Conservation (phyloP, 1,140 invertebrate genomes). For the Drosophila takahashii region DNA sequence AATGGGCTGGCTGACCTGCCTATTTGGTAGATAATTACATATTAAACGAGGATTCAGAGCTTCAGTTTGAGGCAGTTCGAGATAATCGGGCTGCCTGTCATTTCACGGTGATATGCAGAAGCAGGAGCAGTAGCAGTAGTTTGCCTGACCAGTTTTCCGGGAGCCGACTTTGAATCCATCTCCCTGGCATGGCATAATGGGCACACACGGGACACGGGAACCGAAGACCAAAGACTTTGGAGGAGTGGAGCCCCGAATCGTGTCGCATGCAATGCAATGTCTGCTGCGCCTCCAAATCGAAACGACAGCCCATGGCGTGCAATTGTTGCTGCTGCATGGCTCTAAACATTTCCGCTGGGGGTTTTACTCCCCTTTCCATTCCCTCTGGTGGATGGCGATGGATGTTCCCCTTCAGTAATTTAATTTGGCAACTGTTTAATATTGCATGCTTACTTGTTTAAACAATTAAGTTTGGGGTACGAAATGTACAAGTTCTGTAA, state of each 20-base stretch:
- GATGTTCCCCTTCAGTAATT: slow-evolving; percentile 40
- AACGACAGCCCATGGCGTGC: slow-evolving; percentile 57
- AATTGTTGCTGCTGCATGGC: slow-evolving; percentile 35
- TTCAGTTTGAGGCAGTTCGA: slow-evolving; percentile 36
- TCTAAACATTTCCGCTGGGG: slow-evolving; percentile 63
- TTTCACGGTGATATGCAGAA: slow-evolving; percentile 29
- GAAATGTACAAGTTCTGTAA: neutral
- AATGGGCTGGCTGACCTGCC: slow-evolving; percentile 42
- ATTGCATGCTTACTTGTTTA: slow-evolving; percentile 9
- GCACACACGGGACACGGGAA: slow-evolving; percentile 56
- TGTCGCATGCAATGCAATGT: slow-evolving; percentile 65
- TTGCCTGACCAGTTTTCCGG: slow-evolving; percentile 41
- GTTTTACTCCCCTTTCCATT: neutral
- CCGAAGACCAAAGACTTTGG: neutral
- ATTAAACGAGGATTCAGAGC: slow-evolving; percentile 32
- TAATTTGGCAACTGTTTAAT: slow-evolving; percentile 45
- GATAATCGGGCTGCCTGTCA: slow-evolving; percentile 51
- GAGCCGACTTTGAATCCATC: slow-evolving; percentile 8
- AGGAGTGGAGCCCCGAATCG: slow-evolving; percentile 42
- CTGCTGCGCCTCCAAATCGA: slow-evolving; percentile 46
- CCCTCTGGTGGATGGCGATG: neutral
- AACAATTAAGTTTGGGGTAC: neutral
- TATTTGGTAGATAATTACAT: slow-evolving; percentile 58
- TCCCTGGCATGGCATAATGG: slow-evolving; percentile 66
- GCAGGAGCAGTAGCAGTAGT: slow-evolving; percentile 9